A percentile compares a stretch with the other conserved stretches of the same genome.
Evolutionary conservation across 2,797 vertebrate species (phyloP).

Genomic region (Darevskia mixta): DNA sequence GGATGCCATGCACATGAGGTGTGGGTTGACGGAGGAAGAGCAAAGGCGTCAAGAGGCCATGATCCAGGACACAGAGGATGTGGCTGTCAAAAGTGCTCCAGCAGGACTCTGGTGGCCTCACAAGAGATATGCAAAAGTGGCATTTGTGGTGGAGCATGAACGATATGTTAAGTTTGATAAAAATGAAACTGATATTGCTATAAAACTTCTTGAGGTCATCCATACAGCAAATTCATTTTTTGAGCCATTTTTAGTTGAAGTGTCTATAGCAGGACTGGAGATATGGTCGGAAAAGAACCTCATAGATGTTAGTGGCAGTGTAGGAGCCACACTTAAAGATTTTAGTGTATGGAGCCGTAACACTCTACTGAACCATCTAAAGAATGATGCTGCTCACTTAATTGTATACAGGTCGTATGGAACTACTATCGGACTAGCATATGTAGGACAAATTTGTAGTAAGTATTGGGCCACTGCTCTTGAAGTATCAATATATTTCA

Average conservation of each 20-base stretch:
- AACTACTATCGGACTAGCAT: slow-evolving; percentile 30
- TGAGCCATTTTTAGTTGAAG: slow-evolving; percentile 35
- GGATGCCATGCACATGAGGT: not conserved
- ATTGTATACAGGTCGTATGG: slow-evolving; percentile 38
- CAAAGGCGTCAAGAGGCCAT: slow-evolving; percentile 38
- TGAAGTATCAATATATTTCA: not conserved
- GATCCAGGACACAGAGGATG: slow-evolving; percentile 29
- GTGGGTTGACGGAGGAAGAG: slow-evolving; percentile 40
- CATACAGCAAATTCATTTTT: slow-evolving; percentile 56
- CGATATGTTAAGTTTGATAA: slow-evolving; percentile 17
- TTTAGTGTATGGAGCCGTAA: slow-evolving; percentile 42
- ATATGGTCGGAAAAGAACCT: slow-evolving; percentile 3
- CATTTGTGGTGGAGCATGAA: rapidly evolving
- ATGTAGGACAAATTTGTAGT: too few species aligned
- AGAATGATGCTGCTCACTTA: slow-evolving; percentile 61
- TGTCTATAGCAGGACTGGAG: slow-evolving; percentile 67
- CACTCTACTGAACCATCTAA: rapidly evolving
- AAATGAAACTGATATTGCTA: slow-evolving; percentile 44
- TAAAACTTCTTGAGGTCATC: slow-evolving; percentile 58
- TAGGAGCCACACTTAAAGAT: rapidly evolving
- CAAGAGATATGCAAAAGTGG: too few species aligned
- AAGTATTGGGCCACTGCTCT: not conserved
- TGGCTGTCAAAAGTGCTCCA: not conserved
- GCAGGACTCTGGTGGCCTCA: not conserved
- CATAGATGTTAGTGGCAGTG: not conserved